Conservation (phyloP, 2,113 vertebrate genomes). For the Notarius quadriscutis region DNA sequence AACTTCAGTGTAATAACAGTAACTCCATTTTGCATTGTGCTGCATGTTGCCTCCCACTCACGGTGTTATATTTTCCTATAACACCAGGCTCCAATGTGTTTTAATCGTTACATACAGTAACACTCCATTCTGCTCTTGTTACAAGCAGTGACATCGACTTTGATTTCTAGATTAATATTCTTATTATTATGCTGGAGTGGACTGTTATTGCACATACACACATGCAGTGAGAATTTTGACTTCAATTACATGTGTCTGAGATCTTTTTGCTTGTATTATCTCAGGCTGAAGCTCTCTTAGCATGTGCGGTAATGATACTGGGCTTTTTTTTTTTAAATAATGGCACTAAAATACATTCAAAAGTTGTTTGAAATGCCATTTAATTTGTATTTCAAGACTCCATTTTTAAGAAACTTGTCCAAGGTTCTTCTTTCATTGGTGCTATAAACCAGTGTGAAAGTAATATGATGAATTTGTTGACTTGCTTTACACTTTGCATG, state of each 20-base stretch:
- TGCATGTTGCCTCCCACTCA: too few relatives aligned
- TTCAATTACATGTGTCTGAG: background rate
- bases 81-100: background rate
- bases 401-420: background rate
- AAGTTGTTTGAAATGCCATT: background rate
- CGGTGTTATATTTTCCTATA: too few relatives aligned
- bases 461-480: slow-evolving; percentile 11
- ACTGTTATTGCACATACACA: background rate
- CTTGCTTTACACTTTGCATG: background rate
- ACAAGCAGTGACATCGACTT: too few relatives aligned
- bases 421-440: background rate
- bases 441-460: background rate
- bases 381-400: background rate
- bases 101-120: background rate
- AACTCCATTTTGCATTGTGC: too few relatives aligned
- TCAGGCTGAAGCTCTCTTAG: background rate
- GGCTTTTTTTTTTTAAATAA: background rate
- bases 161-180: too few relatives aligned
- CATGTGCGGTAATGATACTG: background rate
- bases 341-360: background rate
- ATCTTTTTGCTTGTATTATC: background rate
- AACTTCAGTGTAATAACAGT: too few relatives aligned
- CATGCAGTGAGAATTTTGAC: background rate
- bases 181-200: too few relatives aligned
- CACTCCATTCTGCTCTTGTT: background rate